Evolutionary conservation across 2,113 vertebrate genomes (phyloP).

Genomic region (Ptychochromis oligacanthus): DNA sequence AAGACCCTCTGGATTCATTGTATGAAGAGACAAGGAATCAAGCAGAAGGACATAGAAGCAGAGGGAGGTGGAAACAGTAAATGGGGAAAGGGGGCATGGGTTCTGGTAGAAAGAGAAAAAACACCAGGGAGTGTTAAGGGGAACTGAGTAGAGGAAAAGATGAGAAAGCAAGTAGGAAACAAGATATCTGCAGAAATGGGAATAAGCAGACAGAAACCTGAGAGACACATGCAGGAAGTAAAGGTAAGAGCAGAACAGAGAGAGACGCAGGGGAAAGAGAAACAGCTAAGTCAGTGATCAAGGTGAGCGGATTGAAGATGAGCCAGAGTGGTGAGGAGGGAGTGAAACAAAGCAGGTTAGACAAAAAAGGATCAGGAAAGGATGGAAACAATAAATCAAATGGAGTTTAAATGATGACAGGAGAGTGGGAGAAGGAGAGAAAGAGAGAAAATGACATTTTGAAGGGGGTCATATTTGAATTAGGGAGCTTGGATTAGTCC

Average conservation of each 20-base stretch:
- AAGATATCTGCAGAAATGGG: not conserved
- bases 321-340: conserved; percentile 40
- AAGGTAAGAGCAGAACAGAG: conserved; percentile 32
- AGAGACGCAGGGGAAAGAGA: conserved; percentile 16
- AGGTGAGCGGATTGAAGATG: conserved; percentile 43
- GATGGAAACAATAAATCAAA: conserved; percentile 22
- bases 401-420: not conserved
- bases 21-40: conserved; percentile 44
- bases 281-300: conserved; percentile 39
- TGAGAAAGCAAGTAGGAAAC: conserved; percentile 24
- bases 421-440: not conserved
- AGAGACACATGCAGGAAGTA: conserved; percentile 24
- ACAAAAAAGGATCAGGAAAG: not conserved
- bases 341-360: conserved; percentile 28
- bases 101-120: conserved; percentile 22
- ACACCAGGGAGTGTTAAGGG: not conserved
- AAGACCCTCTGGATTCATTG: conserved; percentile 56
- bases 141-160: not conserved
- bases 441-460: not conserved
- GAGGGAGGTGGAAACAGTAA: conserved; percentile 18
- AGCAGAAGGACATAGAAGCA: conserved; percentile 22
- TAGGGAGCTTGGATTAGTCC: conserved; percentile 21
- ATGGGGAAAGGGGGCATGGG: conserved; percentile 37
- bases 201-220: conserved; percentile 18
- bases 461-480: conserved; percentile 15